phyloP scores from a whole-genome alignment of 2,888 invertebrate genomes.

The Drosophila infuscata region DNA sequence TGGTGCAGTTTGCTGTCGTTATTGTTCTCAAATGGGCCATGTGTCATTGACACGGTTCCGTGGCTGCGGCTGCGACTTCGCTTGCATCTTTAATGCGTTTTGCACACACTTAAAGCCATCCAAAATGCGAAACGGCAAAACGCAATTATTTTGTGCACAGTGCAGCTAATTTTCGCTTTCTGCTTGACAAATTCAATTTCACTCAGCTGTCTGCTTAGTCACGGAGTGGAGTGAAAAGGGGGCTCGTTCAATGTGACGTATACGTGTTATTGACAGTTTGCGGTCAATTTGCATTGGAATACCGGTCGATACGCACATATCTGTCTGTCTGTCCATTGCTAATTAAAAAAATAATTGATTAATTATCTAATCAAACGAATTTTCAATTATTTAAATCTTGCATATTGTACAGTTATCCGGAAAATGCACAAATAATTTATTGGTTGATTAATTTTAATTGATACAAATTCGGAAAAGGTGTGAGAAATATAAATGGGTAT shows the following conservation, averaged over 20 bases:
- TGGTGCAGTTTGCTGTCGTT: constrained; percentile 34
- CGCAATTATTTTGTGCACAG: constrained; percentile 45
- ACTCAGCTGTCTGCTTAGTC: constrained; percentile 32
- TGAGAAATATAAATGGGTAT: too few relatives aligned
- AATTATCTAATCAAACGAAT: constrained; percentile 54
- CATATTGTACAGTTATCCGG: background rate
- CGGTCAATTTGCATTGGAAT: constrained; percentile 36
- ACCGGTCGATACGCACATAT: background rate
- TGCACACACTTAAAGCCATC: constrained; percentile 54
- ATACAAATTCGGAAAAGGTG: background rate
- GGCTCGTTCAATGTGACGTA: constrained; percentile 39
- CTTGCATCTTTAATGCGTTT: constrained; percentile 68
- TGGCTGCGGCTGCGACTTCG: constrained; percentile 34
- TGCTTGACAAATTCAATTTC: constrained; percentile 67
- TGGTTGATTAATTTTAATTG: constrained; percentile 20
- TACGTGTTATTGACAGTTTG: constrained; percentile 56
- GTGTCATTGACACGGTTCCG: constrained; percentile 57
- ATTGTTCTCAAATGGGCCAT: constrained; percentile 52
- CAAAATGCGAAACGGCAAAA: constrained; percentile 26
- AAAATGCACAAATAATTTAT: constrained; percentile 28
- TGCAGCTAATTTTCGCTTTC: constrained; percentile 49
- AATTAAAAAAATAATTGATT: constrained; percentile 63
- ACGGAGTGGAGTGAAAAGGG: background rate
- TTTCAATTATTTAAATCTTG: constrained; percentile 20
- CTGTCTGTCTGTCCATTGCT: constrained; percentile 19